Evolutionary conservation across 1,140 invertebrate species (phyloP).

Genomic region (Drosophila carrolli): DNA sequence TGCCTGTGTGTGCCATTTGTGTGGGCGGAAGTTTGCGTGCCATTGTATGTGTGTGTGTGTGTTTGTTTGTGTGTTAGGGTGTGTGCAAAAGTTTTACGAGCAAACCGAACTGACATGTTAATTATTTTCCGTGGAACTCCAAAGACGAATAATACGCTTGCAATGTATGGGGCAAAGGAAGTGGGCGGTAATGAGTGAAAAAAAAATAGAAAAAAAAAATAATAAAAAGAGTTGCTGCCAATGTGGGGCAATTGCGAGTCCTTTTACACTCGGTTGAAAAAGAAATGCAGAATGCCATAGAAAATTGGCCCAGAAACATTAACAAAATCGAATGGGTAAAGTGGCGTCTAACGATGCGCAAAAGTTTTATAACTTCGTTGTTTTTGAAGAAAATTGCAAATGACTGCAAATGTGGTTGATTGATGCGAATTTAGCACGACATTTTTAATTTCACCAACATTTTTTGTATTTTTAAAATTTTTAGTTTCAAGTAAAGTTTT

Average conservation of each 20-base stretch:
- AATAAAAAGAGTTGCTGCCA: slow-evolving; percentile 5
- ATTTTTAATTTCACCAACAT: neutral
- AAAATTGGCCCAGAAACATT: slow-evolving; percentile 17
- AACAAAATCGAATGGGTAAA: slow-evolving; percentile 8
- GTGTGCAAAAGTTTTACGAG: slow-evolving; percentile 40
- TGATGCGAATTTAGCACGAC: neutral
- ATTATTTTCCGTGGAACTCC: slow-evolving; percentile 56
- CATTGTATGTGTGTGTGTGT: slow-evolving; percentile 3
- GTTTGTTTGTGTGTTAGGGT: slow-evolving; percentile 6
- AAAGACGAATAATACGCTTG: slow-evolving; percentile 31
- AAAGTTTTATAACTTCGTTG: slow-evolving; percentile 10
- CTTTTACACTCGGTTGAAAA: too few relatives aligned
- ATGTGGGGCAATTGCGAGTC: slow-evolving; percentile 7
- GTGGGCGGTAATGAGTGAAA: slow-evolving; percentile 10
- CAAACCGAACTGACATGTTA: slow-evolving; percentile 59
- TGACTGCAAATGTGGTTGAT: slow-evolving; percentile 1
- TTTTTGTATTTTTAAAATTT: too few relatives aligned
- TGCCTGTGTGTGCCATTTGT: neutral
- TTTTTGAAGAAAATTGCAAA: slow-evolving; percentile 9
- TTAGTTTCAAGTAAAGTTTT: too few relatives aligned
- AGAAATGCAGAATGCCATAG: slow-evolving; percentile 2
- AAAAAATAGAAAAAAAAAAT: neutral
- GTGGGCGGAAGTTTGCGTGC: slow-evolving; percentile 11
- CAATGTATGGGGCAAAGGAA: slow-evolving; percentile 25
- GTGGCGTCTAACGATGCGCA: slow-evolving; percentile 15